phyloP scores from a whole-genome alignment of 2,113 vertebrate genomes.

The Clarias gariepinus region DNA sequence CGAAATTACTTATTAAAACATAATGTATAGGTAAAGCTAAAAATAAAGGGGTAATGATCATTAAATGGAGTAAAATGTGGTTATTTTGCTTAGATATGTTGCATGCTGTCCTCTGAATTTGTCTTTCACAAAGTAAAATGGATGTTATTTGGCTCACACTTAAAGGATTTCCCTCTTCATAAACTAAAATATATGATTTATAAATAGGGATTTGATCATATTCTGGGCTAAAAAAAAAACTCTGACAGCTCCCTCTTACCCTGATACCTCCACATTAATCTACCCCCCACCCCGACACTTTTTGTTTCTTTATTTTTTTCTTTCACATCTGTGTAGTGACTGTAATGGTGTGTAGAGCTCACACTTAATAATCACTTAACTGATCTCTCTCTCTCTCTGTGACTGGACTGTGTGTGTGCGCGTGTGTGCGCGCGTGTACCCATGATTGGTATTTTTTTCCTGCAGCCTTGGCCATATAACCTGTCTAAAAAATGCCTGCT shows the following conservation, averaged over 20 bases:
- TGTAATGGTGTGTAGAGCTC: conserved; percentile 8
- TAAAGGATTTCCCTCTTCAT: background rate
- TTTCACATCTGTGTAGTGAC: conserved; percentile 36
- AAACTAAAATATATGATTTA: background rate
- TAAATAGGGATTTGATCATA: background rate
- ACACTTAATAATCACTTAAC: conserved; percentile 26
- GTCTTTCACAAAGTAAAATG: conserved; percentile 59
- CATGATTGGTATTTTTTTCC: conserved; percentile 32
- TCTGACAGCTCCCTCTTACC: conserved; percentile 69
- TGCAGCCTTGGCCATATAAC: conserved; percentile 43
- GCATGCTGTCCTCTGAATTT: background rate
- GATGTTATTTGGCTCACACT: conserved; percentile 54
- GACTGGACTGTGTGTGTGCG: background rate
- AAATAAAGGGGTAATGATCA: background rate
- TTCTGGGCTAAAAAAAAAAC: conserved; percentile 63
- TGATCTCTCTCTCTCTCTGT: background rate
- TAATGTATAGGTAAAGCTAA: background rate
- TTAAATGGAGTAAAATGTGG: background rate
- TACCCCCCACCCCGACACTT: background rate
- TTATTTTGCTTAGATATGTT: background rate
- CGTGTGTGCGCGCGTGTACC: background rate
- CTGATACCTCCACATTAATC: conserved; percentile 63
- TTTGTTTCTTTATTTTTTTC: conserved; percentile 62
- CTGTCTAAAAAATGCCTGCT: conserved; percentile 31
- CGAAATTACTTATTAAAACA: background rate